Base-by-base conservation (phyloP, 2,113 vertebrate genomes). In the Notarius quadriscutis region DNA sequence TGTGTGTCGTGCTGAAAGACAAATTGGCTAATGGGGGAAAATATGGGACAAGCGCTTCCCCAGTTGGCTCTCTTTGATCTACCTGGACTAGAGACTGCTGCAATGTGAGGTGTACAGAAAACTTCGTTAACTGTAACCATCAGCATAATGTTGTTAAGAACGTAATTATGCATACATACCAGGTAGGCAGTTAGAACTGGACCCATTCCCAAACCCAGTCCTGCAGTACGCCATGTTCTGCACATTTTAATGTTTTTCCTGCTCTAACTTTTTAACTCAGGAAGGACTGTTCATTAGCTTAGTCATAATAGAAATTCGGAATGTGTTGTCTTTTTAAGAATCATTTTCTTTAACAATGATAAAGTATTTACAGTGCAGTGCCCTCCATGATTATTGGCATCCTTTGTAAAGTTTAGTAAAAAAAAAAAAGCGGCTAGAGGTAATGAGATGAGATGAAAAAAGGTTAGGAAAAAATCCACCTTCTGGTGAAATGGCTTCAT, bases 111-210 rank as follows among this genome's bases (percentile, higher is more conserved):
- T 75, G 41, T 50, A 48, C 41, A 75, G 41, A 75, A 50, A 20
- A 12, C 15, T 22, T 34, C 30, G 27, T 58, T 55, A 58, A 20
- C 55, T 80, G 12, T 34, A 81, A 34, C 12, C 27, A 81, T 81
- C 9, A 81, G 22, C 7, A 22, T 60, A 41, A 81, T 34, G 27
- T 17, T 34, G 17, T 81, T 20, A 27, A 81, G 78, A 41, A 41
- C 41, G 4, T 41, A 41, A 41, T 41, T 41, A 41, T 41, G 41
- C 41, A 41, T 41, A 41, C 41, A 41, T 96, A 96, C 97, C 97
- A 98, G 97, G 95, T 95, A 96, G 96, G 95, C 95, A 94, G 93
- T 27, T 95, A 96, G 58, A 17, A 18, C 17, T 72, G 15, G 69
- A 41, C 34, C 34, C 12, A 25, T 20, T 41, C 30, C 15, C 17